Base-by-base conservation (phyloP, 2,113 vertebrate species). In the Pogona vitticeps region DNA sequence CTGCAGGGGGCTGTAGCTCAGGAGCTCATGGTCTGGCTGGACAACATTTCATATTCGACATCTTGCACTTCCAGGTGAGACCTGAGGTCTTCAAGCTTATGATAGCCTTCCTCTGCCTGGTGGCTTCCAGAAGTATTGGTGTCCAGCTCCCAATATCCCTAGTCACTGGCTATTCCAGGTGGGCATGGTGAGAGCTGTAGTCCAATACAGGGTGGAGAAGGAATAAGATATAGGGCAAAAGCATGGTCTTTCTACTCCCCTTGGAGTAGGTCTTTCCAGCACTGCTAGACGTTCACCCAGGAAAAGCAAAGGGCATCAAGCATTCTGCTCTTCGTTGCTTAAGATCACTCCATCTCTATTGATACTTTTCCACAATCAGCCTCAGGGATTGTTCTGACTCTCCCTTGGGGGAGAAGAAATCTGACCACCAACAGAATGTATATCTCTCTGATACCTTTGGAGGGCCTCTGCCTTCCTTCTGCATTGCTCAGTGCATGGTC, bases 311-410 rank as follows among this genome's bases (percentile, higher is more conserved):
- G 9, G 33, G 20, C 31, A 52, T 31, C 17, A 56, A 82, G 33
- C 23, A 61, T 33, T 46, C 21, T 6, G 70, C 1, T 31, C 23
- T 26, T 88, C 70, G 2, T 5, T 82, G 81, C 26, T 89, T 1
- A 59, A 85, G 20, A 13, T 61, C 80, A 71, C 17, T 26, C 68
- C 58, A 71, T 80, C 42, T 17, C 31, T 81, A 84, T 71, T 15
- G 76, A 2, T 36, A 71, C 8, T 88, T 33, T 31, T 68, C 65
- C 0, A 52, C 63, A 33, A 63, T 81, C 36, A 81, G 20, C 14
- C 1, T 26, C 40, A 90, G 40, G 72, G 77, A 14, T 59, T 59
- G 14, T 88, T 81, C 78, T 78, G 78, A 61, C n/a, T 72, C 67
- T 90, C 84, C 42, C 21, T 83, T 31, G 2, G 17, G 31, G n/a